Percentiles rank a stretch among this genome's conserved stretches.
phyloP scores from a whole-genome alignment of 2,113 vertebrate genomes.

The Entelurus aequoreus region DNA sequence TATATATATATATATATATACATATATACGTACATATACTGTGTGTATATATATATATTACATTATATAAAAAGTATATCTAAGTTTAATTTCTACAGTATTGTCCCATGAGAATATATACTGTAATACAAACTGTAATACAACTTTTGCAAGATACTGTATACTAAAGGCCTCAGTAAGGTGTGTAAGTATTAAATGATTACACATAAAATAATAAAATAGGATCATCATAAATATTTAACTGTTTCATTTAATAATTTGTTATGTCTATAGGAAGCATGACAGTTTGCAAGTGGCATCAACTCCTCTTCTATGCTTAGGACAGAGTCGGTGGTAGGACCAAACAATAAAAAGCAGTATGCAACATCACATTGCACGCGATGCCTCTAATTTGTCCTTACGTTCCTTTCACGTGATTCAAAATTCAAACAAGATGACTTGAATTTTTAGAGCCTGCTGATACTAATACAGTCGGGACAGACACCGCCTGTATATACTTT shows the following conservation, averaged over 20 bases:
- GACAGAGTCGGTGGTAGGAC: neutral
- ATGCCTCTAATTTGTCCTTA: slow-evolving; percentile 8
- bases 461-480: slow-evolving; percentile 21
- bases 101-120: too few species aligned
- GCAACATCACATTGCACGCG: neutral
- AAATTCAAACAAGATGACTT: slow-evolving; percentile 35
- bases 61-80: too few species aligned
- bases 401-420: slow-evolving; percentile 33
- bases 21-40: too few species aligned
- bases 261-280: neutral
- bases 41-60: too few species aligned
- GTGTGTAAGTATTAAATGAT: neutral
- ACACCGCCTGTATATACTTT: slow-evolving; percentile 12
- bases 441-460: slow-evolving; percentile 7
- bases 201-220: neutral
- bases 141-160: too few species aligned
- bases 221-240: neutral
- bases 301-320: neutral
- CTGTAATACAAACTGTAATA: too few species aligned
- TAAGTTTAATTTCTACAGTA: too few species aligned
- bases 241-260: neutral
- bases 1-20: too few species aligned
- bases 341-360: neutral
- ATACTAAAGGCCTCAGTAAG: too few species aligned
- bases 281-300: neutral